Evolutionary conservation across 2,888 invertebrate species (phyloP), one percentile per base, ranked within the genome.

Genomic region (Uropetala carovei): DNA sequence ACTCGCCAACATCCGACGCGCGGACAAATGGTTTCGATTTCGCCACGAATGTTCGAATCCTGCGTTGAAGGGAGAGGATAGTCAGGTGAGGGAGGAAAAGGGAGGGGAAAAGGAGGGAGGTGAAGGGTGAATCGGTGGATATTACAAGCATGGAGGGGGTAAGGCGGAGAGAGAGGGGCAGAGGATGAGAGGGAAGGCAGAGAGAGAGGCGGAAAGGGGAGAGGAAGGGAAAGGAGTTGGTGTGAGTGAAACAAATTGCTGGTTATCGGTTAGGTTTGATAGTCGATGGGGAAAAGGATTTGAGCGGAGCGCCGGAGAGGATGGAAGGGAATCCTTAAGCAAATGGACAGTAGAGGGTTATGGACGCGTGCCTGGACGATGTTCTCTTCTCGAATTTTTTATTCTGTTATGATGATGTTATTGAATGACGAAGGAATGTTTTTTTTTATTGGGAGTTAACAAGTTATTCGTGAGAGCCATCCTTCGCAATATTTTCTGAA

Each of bases 1-100:
- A 89, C 89, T 89, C 64, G 64, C 89, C 89, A 89, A 89, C 64
- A 89, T 89, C 89, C 89, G 89, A 89, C 64, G 60, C 86, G 60
- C 60, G 89, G 56, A 89, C 89, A 89, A 89, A 89, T 89, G 89
- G 64, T 89, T 68, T 89, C 89, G 89, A 89, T 89, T 89, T 89
- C 64, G 64, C 60, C 89, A n/a, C 89, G 86, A 86, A 64, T 86
- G 86, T 86, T 86, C 89, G 83, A n/a, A 83, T 83, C 43, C 43
- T 68, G 30, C 43, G 64, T 64, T 60, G 27, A 30, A 14, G 86
- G 14, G 57, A 22, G 89, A 43, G 11, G 68, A 58, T 27, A 43
- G 86, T 22, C 13, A 59, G 30, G 13, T 18, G 57, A 10, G 43
- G 60, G 60, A 27, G 43, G 43, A 30, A 89, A 30, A 64, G 64